Evolutionary conservation across 2,113 vertebrate genomes (phyloP).

Genomic region (Scomber japonicus): DNA sequence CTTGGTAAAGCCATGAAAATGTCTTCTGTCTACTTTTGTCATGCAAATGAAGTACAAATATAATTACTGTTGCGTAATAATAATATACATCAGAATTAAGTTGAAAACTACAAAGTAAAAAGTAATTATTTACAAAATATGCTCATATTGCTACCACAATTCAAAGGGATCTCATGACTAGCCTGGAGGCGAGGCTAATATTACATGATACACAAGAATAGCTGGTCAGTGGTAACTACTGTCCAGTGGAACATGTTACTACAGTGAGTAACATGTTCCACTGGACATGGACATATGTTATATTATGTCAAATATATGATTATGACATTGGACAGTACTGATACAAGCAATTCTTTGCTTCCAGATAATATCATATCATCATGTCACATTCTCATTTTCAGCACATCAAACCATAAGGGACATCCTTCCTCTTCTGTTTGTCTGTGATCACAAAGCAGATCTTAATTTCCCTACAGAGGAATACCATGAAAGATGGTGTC

Average conservation of each 20-base stretch:
- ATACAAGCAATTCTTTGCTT: conserved; percentile 4
- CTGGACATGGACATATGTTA: too few species aligned
- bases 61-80: too few species aligned
- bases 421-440: neutral
- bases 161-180: too few species aligned
- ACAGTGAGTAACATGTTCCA: neutral
- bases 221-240: neutral
- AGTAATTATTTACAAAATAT: too few species aligned
- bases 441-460: neutral
- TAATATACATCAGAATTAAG: too few species aligned
- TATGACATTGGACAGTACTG: neutral
- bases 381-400: neutral
- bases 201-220: neutral
- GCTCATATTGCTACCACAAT: too few species aligned
- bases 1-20: too few species aligned
- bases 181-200: too few species aligned
- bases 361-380: neutral
- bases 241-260: neutral
- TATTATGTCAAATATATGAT: too few species aligned
- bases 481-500: conserved; percentile 9
- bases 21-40: neutral
- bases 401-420: neutral
- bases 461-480: conserved; percentile 42
- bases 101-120: too few species aligned
- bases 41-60: too few species aligned